These are phyloP conservation scores for Machimus atricapillus DNA, from an alignment of 2,888 invertebrate genomes.

Conservation along the genomic window DNA sequence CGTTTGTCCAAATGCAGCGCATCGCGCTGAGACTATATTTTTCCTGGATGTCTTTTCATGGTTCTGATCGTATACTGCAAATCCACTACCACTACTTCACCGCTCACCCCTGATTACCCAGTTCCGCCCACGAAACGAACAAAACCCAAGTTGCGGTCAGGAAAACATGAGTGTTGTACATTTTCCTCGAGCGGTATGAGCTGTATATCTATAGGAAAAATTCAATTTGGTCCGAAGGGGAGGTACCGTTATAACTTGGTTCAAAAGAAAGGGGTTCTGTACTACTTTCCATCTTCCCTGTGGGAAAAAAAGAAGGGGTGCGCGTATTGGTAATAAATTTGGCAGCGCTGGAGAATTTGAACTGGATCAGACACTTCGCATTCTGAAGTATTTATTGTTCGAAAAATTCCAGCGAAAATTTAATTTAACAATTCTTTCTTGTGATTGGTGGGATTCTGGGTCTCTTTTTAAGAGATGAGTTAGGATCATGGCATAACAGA, in stretches of 20 bases:
- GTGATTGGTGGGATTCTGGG: neutral
- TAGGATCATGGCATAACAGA: neutral
- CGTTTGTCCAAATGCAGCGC: conserved; percentile 39
- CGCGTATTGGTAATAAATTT: neutral
- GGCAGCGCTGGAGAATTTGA: neutral
- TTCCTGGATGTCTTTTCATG: neutral
- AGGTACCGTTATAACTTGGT: neutral
- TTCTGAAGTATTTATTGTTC: neutral
- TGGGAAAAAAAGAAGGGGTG: neutral
- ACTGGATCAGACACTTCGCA: neutral
- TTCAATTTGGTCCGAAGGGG: neutral
- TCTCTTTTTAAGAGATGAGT: neutral
- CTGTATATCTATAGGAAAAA: neutral
- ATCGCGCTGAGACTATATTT: neutral
- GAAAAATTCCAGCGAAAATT: neutral
- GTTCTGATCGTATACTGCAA: neutral
- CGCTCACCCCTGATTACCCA: neutral
- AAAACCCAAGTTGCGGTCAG: neutral
- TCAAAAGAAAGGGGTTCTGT: neutral
- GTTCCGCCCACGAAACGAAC: neutral
- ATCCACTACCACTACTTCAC: neutral
- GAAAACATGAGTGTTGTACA: neutral
- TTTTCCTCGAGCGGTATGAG: neutral
- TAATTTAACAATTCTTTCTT: neutral
- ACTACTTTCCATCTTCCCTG: neutral